phyloP scores from a whole-genome alignment of 2,797 vertebrate species.

The Siniperca obscura region DNA sequence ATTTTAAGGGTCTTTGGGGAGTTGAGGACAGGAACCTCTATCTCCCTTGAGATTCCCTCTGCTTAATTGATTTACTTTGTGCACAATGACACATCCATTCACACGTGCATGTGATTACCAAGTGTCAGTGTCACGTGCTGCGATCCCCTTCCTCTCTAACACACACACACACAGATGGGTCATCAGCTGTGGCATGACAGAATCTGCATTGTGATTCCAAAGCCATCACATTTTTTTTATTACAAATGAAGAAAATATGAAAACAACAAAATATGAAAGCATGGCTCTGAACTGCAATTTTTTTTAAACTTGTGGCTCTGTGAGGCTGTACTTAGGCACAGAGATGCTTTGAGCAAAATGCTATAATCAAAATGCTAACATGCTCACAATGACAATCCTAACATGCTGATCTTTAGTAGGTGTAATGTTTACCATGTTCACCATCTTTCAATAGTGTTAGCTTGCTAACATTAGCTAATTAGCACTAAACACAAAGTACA shows the following conservation, averaged over 20 bases:
- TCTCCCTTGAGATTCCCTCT: conserved; percentile 68
- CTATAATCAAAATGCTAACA: neutral
- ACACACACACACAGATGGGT: conserved; percentile 33
- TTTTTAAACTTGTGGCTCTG: neutral
- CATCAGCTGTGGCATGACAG: conserved; percentile 51
- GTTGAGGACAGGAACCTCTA: conserved; percentile 44
- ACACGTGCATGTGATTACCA: conserved; percentile 59
- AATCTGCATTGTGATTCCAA: conserved; percentile 1
- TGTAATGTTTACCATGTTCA: neutral
- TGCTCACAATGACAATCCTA: neutral
- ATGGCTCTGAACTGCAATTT: neutral
- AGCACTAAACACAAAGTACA: neutral
- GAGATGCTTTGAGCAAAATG: neutral
- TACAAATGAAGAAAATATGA: neutral
- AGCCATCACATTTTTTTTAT: neutral
- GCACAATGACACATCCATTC: conserved; percentile 73
- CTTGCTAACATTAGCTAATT: neutral
- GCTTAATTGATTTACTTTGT: conserved; percentile 86
- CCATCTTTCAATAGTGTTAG: neutral
- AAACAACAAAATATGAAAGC: conserved; percentile 16
- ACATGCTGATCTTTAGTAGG: neutral
- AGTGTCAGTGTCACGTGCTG: conserved; percentile 51
- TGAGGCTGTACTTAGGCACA: neutral
- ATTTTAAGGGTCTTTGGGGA: conserved; percentile 72
- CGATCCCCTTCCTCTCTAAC: conserved; percentile 13